Conservation (phyloP, 2,113 vertebrate species). For the Arothron firmamentum region DNA sequence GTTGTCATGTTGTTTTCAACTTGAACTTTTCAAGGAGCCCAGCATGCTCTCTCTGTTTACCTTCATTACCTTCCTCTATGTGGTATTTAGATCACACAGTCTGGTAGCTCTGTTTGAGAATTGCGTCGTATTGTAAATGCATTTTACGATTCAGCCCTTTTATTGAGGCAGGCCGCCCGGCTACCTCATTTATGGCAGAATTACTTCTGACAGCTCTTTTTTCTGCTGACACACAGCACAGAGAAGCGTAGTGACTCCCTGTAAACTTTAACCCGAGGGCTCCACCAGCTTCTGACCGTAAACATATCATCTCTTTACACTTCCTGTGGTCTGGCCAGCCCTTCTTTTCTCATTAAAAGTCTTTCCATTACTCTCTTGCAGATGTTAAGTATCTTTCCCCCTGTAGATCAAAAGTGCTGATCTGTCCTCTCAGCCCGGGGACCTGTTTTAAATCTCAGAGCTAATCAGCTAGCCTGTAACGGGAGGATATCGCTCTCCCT, state of each 20-base stretch:
- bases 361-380: not conserved
- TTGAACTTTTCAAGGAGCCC: not conserved
- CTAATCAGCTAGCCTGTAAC: conserved; percentile 45
- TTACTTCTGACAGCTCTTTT: not conserved
- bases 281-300: not conserved
- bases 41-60: not conserved
- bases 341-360: not conserved
- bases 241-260: too few species aligned
- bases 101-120: too few species aligned
- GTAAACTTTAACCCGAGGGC: not conserved
- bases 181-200: conserved; percentile 1
- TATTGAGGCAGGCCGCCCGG: not conserved
- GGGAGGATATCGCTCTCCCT: conserved; percentile 34
- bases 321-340: not conserved
- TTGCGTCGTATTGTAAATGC: too few species aligned
- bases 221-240: not conserved
- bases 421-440: conserved; percentile 9
- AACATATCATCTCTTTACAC: not conserved
- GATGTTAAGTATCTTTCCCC: not conserved
- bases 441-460: conserved; percentile 26
- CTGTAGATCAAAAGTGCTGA: conserved; percentile 21
- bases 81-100: too few species aligned
- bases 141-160: not conserved
- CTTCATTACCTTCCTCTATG: not conserved
- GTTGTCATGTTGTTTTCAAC: not conserved